Evolutionary conservation across 2,797 vertebrate genomes (phyloP), one percentile per base, ranked within the genome.

Genomic region (Toxotes lorentzi): DNA sequence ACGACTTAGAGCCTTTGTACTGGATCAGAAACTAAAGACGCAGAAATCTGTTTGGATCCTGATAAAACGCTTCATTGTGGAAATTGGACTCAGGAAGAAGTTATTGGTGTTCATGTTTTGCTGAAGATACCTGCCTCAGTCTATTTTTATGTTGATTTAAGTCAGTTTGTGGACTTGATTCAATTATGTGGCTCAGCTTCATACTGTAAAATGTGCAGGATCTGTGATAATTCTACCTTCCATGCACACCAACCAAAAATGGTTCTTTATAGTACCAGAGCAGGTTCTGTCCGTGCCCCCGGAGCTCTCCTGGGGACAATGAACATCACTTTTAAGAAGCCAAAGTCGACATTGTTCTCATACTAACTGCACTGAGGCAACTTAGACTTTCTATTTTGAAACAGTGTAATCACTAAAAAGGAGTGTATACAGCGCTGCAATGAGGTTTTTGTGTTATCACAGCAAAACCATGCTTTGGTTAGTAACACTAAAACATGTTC

Each of bases 1-100:
- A 60, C 43, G 30, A 86, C 78, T 79, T 76, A 79, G 71, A 86
- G 91, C 74, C 81, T 94, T 91, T 92, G 89, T 86, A 48, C 63
- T 35, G 86, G 84, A 93, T 93, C 88, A 87, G 88, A 86, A 89
- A 83, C 72, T 56, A 78, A 90, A 91, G 88, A 90, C 84, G 30
- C 51, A 80, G 78, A 68, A 90, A 93, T 94, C 88, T 94, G 94
- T 91, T 91, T 83, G 84, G 76, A 88, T 94, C 84, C 92, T 87
- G 94, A 95, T 95, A 95, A 93, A 83, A 87, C n/a, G 74, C 40
- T 84, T 84, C 86, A 89, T 91, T 94, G 90, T 92, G 63, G 81
- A 85, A 80, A 78, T 63, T 69, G 74, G 74, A 82, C 89, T 88
- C 73, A 60, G 79, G 50, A 79, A 76, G 74, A 83, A 85, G 79